Percentiles rank a stretch among this genome's conserved stretches.
phyloP scores from a whole-genome alignment of 2,113 vertebrate genomes.

The Motacilla tschutschensis region DNA sequence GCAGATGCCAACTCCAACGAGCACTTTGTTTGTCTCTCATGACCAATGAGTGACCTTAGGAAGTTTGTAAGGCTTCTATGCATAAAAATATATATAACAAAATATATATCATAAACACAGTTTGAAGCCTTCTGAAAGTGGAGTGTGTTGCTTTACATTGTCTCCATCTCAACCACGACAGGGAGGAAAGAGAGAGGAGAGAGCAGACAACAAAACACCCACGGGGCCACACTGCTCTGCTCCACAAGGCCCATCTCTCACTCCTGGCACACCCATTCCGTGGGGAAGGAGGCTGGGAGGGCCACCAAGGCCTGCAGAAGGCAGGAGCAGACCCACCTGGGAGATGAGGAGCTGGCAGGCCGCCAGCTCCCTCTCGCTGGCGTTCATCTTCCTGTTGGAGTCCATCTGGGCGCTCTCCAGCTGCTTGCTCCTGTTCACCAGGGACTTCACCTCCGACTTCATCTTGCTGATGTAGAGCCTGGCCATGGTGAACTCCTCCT shows the following conservation, averaged over 20 bases:
- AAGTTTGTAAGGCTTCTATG: too few species aligned
- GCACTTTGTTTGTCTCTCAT: too few species aligned
- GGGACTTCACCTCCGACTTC: slow-evolving; percentile 90
- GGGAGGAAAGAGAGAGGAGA: neutral
- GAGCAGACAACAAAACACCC: neutral
- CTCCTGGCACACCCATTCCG: neutral
- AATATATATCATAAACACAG: too few species aligned
- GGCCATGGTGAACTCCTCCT: slow-evolving; percentile 91
- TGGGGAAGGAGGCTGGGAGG: neutral
- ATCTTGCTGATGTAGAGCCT: slow-evolving; percentile 92
- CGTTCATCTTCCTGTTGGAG: slow-evolving; percentile 87
- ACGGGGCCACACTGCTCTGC: neutral
- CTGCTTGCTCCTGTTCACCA: slow-evolving; percentile 90
- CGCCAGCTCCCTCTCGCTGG: slow-evolving; percentile 87
- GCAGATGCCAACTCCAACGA: too few species aligned
- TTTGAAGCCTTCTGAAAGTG: too few species aligned
- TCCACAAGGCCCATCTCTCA: neutral
- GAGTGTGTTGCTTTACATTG: too few species aligned
- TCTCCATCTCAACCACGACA: too few species aligned
- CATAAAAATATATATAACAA: too few species aligned
- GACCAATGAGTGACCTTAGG: too few species aligned
- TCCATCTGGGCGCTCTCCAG: slow-evolving; percentile 87
- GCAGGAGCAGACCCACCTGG: neutral
- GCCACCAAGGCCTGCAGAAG: neutral
- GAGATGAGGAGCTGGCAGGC: slow-evolving; percentile 91